phyloP scores from a whole-genome alignment of 2,888 invertebrate genomes.

The Drosophila nr. fundita region DNA sequence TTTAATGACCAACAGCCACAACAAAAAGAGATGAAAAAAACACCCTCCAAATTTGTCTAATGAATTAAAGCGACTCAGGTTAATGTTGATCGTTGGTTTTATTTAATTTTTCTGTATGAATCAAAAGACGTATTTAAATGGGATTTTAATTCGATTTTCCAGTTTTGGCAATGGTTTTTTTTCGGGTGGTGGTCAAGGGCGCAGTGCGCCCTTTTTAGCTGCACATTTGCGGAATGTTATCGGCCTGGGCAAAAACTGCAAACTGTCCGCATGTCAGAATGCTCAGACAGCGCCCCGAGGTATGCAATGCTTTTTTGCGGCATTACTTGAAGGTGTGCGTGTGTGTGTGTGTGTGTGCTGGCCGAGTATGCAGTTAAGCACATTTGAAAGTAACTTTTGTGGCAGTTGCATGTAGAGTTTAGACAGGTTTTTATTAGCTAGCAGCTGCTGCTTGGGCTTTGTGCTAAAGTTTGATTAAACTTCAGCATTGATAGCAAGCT shows the following conservation, averaged over 20 bases:
- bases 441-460: constrained; percentile 28
- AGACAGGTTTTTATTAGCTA: constrained; percentile 56
- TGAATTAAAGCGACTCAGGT: constrained; percentile 27
- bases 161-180: not conserved
- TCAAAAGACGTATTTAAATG: constrained; percentile 33
- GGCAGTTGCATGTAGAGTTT: constrained; percentile 52
- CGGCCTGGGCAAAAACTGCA: constrained; percentile 9
- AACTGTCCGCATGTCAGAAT: constrained; percentile 23
- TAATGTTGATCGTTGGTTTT: not conserved
- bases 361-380: constrained; percentile 32
- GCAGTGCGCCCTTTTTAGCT: not conserved
- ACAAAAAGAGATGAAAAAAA: not conserved
- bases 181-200: constrained; percentile 19
- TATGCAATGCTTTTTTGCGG: constrained; percentile 53
- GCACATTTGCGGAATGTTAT: constrained; percentile 17
- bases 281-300: constrained; percentile 47
- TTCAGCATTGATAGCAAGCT: constrained; percentile 57
- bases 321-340: constrained; percentile 42
- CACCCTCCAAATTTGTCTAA: constrained; percentile 31
- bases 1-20: constrained; percentile 44
- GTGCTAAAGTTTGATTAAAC: constrained; percentile 67
- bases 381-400: constrained; percentile 46
- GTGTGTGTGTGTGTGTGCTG: constrained; percentile 1
- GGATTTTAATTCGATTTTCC: constrained; percentile 36
- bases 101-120: not conserved